phyloP scores from a whole-genome alignment of 2,888 invertebrate species.

The Noctua janthina region DNA sequence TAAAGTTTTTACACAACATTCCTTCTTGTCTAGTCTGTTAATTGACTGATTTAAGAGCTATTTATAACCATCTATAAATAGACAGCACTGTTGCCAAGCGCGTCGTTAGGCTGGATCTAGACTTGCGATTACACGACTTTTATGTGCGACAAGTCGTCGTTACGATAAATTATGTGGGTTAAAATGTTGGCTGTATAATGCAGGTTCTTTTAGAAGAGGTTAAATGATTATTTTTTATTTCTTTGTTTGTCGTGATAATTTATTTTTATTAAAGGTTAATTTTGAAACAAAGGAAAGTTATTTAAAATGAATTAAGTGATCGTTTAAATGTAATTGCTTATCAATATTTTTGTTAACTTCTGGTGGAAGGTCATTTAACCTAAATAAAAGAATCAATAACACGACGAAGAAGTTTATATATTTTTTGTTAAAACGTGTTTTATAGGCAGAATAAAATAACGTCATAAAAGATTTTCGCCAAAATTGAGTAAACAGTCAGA shows the following conservation, averaged over 20 bases:
- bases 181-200: slow-evolving; percentile 20
- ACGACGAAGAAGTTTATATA: not conserved
- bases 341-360: not conserved
- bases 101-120: slow-evolving; percentile 28
- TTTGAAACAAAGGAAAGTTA: not conserved
- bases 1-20: slow-evolving; percentile 58
- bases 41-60: slow-evolving; percentile 81
- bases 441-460: not conserved
- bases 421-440: not conserved
- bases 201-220: slow-evolving; percentile 1
- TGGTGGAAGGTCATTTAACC: not conserved
- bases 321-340: not conserved
- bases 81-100: slow-evolving; percentile 76
- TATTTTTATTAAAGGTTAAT: slow-evolving; percentile 1
- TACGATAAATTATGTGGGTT: slow-evolving; percentile 44
- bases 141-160: slow-evolving; percentile 44
- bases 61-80: slow-evolving; percentile 81
- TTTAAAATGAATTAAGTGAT: not conserved
- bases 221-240: slow-evolving; percentile 10
- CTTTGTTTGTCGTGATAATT: not conserved
- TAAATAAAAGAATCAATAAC: not conserved
- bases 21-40: slow-evolving; percentile 75
- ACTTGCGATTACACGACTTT: slow-evolving; percentile 54
- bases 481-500: not conserved
- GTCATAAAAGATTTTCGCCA: not conserved